These are phyloP conservation scores for Heteractis magnifica DNA, from an alignment of 92 coral and sea anemone species.

Conservation along the genomic window DNA sequence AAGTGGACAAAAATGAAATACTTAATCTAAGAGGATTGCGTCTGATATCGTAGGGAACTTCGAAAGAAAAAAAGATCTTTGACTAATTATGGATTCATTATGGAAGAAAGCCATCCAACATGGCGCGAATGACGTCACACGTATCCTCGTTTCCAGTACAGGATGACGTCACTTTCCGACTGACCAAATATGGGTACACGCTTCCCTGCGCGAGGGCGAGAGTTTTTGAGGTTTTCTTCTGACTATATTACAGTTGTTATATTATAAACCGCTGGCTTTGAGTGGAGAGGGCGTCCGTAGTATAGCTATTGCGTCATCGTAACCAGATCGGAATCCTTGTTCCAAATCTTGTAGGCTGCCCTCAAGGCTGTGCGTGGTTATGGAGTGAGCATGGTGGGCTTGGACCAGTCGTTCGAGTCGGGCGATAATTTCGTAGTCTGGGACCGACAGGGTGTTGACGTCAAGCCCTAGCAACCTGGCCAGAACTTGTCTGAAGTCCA, in stretches of 20 bases:
- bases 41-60: too few species aligned
- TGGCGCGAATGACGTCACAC: neutral
- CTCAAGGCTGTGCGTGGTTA: constrained; percentile 96
- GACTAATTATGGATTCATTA: too few species aligned
- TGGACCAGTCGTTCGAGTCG: constrained; percentile 98
- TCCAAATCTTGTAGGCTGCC: constrained; percentile 98
- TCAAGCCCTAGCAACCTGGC: constrained; percentile 97
- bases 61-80: too few species aligned
- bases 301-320: constrained; percentile 91
- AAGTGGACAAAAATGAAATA: too few species aligned
- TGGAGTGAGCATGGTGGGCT: constrained; percentile 97
- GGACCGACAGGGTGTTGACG: constrained; percentile 89
- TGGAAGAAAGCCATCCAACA: neutral
- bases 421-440: constrained; percentile 98
- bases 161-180: too few species aligned
- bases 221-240: neutral
- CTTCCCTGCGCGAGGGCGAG: neutral
- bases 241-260: neutral
- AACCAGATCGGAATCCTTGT: constrained; percentile 82
- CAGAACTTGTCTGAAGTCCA: constrained; percentile 94
- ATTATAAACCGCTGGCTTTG: constrained; percentile 27
- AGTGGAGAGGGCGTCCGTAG: constrained; percentile 80
- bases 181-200: too few species aligned
- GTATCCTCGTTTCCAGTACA: neutral
- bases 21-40: too few species aligned